Evolutionary conservation across 2,888 invertebrate species (phyloP).

Genomic region (Xestoiulus laeticollis): DNA sequence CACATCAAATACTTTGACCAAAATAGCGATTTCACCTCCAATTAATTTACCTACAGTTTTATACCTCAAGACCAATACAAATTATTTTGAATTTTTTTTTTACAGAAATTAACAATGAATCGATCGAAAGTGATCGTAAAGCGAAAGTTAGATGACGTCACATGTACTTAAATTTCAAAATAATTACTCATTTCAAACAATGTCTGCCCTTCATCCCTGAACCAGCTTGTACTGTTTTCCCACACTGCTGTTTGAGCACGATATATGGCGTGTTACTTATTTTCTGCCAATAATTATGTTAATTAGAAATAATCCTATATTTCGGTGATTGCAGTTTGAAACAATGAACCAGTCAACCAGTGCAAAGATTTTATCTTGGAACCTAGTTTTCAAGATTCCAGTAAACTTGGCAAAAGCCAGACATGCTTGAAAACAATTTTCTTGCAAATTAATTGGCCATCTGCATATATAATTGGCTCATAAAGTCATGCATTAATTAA

Average conservation of each 20-base stretch:
- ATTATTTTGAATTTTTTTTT: neutral
- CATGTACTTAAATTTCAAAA: neutral
- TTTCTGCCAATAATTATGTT: neutral
- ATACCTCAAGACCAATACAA: too few relatives aligned
- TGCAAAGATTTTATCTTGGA: neutral
- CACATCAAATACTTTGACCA: too few relatives aligned
- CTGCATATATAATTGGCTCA: neutral
- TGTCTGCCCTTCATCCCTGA: slow-evolving; percentile 25
- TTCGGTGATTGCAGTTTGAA: slow-evolving; percentile 29
- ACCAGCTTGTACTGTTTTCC: neutral
- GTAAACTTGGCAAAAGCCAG: slow-evolving; percentile 15
- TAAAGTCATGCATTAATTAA: neutral
- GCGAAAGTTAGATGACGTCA: slow-evolving; percentile 1
- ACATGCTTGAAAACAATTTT: neutral
- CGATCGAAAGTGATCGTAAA: neutral
- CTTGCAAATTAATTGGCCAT: neutral
- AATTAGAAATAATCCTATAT: slow-evolving; percentile 21
- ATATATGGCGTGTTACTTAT: neutral
- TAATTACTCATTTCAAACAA: neutral
- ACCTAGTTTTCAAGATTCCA: slow-evolving; percentile 29
- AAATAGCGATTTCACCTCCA: too few relatives aligned
- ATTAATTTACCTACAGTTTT: too few relatives aligned
- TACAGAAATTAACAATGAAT: neutral
- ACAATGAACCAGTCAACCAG: neutral
- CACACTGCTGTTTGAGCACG: neutral